Base-by-base conservation (phyloP, 2,888 invertebrate species). In the Thereva unica region DNA sequence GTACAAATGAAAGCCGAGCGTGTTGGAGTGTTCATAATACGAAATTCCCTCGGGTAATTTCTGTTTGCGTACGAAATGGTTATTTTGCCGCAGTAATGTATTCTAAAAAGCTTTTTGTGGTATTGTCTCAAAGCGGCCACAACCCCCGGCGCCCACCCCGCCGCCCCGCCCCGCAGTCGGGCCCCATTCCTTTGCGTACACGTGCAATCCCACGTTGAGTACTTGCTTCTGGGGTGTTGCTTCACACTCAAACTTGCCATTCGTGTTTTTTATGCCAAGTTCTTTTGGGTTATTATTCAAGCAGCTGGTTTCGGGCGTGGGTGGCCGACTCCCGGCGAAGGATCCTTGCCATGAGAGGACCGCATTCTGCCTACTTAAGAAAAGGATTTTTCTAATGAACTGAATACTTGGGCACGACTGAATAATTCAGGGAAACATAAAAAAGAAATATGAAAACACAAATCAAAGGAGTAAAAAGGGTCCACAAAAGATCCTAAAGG, bases 1-100 rank as follows among this genome's bases (percentile, higher is more conserved):
- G 65, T 56, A 68, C 55, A 69, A 70, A 68, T 68, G 69, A 71
- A 68, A 71, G 69, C 71, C 66, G 70, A 69, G 71, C 72, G 72
- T 72, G 72, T 70, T 71, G 66, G 70, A 72, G 72, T 72, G 72
- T 69, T 67, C 68, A 71, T 70, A 72, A 72, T 69, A 71, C 67
- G 68, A 68, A 65, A 69, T 67, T 61, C 69, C 69, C 70, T 59
- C 67, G 71, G 71, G 69, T 69, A 67, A 73, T 71, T 70, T 73
- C 69, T 72, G 69, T 70, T 71, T 67, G 64, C 69, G 70, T 69
- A 69, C 66, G 68, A 71, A 68, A 71, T 72, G 66, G 65, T 69
- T 71, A 71, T 72, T 72, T 72, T 68, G 71, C 70, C 68, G 69
- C 71, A 67, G 69, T 69, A 69, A 69, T 69, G 65, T 67, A 69